A percentile compares a stretch with the other conserved stretches of the same genome.
Conservation (phyloP, 2,888 invertebrate genomes). For the Diabrotica balteata region DNA sequence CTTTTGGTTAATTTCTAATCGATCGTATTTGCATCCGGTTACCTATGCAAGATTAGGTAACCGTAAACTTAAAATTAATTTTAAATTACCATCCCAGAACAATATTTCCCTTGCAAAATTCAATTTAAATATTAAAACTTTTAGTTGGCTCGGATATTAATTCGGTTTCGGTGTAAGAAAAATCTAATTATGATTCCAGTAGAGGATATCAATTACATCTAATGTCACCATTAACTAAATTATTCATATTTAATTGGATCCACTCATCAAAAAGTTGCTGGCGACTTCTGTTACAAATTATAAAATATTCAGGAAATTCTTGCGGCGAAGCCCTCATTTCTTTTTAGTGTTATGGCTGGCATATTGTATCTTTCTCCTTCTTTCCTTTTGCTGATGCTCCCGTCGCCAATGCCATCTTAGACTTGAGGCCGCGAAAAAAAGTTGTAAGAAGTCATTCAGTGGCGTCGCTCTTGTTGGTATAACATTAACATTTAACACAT, state of each 20-base stretch:
- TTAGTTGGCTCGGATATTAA: conserved; percentile 39
- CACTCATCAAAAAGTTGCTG: conserved; percentile 59
- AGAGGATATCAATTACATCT: conserved; percentile 59
- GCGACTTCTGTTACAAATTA: conserved; percentile 60
- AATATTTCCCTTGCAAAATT: conserved; percentile 26
- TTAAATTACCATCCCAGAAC: conserved; percentile 6
- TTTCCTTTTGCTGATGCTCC: conserved; percentile 8
- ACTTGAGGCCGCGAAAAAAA: conserved; percentile 6
- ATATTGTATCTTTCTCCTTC: conserved; percentile 52
- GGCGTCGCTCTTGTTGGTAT: not conserved
- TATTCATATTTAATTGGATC: conserved; percentile 61
- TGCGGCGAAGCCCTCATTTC: conserved; percentile 57
- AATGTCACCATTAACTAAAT: conserved; percentile 60
- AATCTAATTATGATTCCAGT: conserved; percentile 54
- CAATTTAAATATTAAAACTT: conserved; percentile 42
- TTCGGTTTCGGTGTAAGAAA: conserved; percentile 38
- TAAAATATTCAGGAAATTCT: conserved; percentile 59
- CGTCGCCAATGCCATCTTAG: conserved; percentile 11
- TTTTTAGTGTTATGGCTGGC: conserved; percentile 60
- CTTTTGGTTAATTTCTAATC: too few relatives aligned
- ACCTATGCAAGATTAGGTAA: not conserved
- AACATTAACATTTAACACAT: too few relatives aligned
- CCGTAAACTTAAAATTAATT: conserved; percentile 21
- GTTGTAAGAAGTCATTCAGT: conserved; percentile 11
- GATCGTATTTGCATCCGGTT: too few relatives aligned